phyloP scores from a whole-genome alignment of 1,140 invertebrate genomes.

The Panagrolaimus sp. region DNA sequence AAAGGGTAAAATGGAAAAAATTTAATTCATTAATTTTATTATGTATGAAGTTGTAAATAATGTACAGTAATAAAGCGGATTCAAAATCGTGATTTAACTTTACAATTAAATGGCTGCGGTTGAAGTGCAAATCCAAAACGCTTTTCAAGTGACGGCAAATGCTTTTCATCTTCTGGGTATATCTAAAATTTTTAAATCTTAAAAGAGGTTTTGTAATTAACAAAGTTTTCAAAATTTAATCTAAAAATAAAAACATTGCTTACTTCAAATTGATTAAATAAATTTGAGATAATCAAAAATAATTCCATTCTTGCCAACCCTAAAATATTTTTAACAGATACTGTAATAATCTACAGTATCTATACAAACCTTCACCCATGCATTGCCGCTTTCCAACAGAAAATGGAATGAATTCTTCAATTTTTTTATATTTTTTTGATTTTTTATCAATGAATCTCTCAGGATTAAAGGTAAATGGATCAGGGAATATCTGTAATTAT shows the following conservation, averaged over 20 bases:
- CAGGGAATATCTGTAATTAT: slow-evolving; percentile 1
- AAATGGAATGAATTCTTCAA: slow-evolving; percentile 7
- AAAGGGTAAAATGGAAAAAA: too few species aligned
- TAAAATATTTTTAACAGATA: too few species aligned
- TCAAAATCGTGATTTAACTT: not conserved
- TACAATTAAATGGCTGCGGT: not conserved
- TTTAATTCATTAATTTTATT: too few species aligned
- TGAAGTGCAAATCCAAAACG: not conserved
- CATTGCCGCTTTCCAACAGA: slow-evolving; percentile 14
- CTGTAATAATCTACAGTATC: too few species aligned
- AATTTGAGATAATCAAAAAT: slow-evolving; percentile 11
- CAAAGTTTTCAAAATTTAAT: not conserved
- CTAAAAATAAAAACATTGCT: not conserved
- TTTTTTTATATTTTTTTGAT: not conserved
- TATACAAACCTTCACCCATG: not conserved
- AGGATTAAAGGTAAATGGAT: slow-evolving; percentile 1
- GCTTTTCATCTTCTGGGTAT: not conserved
- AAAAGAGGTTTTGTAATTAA: not conserved
- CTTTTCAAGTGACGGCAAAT: slow-evolving; percentile 3
- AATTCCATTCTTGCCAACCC: not conserved
- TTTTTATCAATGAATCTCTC: not conserved
- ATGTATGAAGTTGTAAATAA: too few species aligned
- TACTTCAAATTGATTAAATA: slow-evolving; percentile 15
- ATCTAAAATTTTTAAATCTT: not conserved
- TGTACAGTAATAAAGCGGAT: too few species aligned